A percentile compares a stretch with the other conserved stretches of the same genome.
These are phyloP conservation scores for Ictalurus furcatus DNA, from an alignment of 2,113 vertebrate species.

Conservation along the genomic window DNA sequence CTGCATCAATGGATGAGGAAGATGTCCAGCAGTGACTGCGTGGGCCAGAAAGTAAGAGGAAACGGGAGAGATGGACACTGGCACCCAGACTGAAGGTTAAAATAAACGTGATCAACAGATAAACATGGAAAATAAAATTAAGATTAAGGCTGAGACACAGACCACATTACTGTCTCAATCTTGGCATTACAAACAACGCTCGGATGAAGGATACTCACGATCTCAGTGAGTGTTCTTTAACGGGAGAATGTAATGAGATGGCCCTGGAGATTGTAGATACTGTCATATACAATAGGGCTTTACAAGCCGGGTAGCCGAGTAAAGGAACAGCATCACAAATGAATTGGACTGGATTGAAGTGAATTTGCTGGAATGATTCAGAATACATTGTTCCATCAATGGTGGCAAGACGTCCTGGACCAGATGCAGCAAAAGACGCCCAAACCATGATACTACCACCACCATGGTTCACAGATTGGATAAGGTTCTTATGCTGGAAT, in stretches of 20 bases:
- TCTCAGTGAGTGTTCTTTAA: conserved; percentile 14
- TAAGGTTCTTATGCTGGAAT: no score
- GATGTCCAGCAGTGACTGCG: conserved; percentile 12
- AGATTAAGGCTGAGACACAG: conserved; percentile 14
- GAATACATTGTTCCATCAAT: no score
- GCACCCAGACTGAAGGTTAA: conserved; percentile 30
- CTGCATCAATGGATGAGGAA: neutral
- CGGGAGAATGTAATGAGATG: conserved; percentile 27
- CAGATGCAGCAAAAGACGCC: no score
- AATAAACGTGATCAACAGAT: conserved; percentile 42
- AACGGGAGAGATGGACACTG: neutral
- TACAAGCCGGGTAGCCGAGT: neutral
- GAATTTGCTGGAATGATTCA: no score
- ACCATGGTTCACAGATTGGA: no score
- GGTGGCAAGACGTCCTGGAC: no score
- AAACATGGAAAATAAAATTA: conserved; percentile 40
- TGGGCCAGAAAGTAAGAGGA: neutral
- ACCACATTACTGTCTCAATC: conserved; percentile 32
- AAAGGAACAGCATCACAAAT: neutral
- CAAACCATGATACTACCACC: no score
- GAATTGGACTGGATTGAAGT: neutral
- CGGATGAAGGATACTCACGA: conserved; percentile 22
- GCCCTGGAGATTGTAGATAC: neutral
- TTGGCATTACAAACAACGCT: conserved; percentile 26
- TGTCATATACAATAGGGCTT: neutral